Base-by-base conservation (phyloP, 2,888 invertebrate genomes). In the Tetropium fuscum region DNA sequence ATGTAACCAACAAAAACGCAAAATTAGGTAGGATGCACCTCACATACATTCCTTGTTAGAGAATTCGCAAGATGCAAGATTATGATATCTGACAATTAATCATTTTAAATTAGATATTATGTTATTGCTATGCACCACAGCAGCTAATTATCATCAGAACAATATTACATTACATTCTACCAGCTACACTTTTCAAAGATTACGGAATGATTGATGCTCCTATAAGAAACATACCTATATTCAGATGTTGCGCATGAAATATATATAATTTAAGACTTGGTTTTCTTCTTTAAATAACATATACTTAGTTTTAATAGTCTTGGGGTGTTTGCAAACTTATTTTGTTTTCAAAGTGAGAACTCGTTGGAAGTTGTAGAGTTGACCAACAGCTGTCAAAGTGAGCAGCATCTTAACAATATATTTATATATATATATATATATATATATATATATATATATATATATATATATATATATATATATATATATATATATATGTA, bases 101-200 rank as follows among this genome's bases (percentile, higher is more conserved):
- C 77, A 76, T 77, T 69, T 59, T 70, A 75, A 77, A 77, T 75
- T 76, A 76, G 72, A 76, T 73, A 72, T 72, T 73, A 69, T n/a
- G n/a, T 72, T 72, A 72, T 74, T 70, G 70, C 68, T 67, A 72
- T 70, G 58, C 72, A 64, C 64, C 69, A 68, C 72, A 73, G 73
- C 75, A 73, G 72, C 71, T 77, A 76, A 77, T 77, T 76, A 76
- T 71, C 63, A 69, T 72, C 70, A 64, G 71, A 74, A 73, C 70
- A 74, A 73, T 76, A 75, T 72, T 69, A 71, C 69, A 66, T 64
- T 70, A 63, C 66, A 70, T 72, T 70, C 68, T 72, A 58, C 62
- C 60, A 64, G 60, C 59, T 58, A 61, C 59, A 69, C 65, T 58
- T 66, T 58, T 60, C 53, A 61, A 51, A 44, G 51, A 51, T 44